Conservation (phyloP, 2,113 vertebrate species). For the Gymnogyps californianus region DNA sequence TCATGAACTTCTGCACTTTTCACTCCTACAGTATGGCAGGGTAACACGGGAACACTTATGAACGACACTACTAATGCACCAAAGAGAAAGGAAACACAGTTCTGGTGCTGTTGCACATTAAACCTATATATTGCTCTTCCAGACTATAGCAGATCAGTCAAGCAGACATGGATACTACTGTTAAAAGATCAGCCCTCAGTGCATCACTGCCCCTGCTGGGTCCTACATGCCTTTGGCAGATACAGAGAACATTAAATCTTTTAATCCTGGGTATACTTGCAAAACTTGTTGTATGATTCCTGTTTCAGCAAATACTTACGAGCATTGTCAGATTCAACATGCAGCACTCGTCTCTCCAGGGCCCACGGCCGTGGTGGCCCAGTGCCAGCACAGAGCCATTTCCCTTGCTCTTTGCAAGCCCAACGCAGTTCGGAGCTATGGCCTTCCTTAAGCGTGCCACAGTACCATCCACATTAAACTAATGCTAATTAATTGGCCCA, state of each 20-base stretch:
- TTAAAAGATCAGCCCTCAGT: neutral
- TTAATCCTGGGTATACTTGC: neutral
- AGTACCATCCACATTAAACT: neutral
- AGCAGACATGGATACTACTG: conserved; percentile 27
- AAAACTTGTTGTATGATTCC: neutral
- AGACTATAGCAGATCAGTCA: conserved; percentile 14
- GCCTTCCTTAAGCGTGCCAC: neutral
- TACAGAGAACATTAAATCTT: neutral
- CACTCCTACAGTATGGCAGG: neutral
- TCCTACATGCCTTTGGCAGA: neutral
- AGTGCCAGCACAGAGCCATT: neutral
- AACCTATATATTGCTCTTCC: neutral
- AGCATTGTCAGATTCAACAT: neutral
- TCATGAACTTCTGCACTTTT: conserved; percentile 61
- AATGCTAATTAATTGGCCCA: neutral
- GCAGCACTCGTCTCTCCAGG: neutral
- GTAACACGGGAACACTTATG: conserved; percentile 22
- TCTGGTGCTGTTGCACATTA: conserved; percentile 28
- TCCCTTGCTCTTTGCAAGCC: neutral
- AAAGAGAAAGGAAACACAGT: conserved; percentile 7
- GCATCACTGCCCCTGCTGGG: neutral
- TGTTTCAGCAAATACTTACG: neutral
- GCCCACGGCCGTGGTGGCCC: fast-evolving
- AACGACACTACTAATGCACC: conserved; percentile 37
- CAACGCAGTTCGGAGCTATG: fast-evolving